Evolutionary conservation across 2,113 vertebrate genomes (phyloP).

Genomic region (Apodemus speciosus): DNA sequence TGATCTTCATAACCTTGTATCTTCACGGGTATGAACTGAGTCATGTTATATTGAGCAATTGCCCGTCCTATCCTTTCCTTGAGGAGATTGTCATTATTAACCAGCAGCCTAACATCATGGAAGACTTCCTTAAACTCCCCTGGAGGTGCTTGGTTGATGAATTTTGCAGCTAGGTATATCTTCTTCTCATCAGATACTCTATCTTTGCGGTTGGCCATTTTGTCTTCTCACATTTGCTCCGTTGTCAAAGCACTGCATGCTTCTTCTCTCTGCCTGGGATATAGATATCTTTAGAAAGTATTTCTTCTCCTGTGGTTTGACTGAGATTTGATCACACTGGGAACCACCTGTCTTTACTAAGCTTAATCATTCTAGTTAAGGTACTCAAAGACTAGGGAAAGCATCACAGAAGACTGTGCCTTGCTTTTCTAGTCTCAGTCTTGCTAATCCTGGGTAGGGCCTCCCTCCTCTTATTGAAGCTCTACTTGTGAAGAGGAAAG

Average conservation of each 20-base stretch:
- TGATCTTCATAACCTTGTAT: neutral
- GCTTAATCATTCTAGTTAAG: neutral
- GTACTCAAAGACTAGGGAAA: neutral
- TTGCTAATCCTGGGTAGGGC: neutral
- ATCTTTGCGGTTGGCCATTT: neutral
- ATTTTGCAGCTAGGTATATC: neutral
- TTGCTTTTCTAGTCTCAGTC: neutral
- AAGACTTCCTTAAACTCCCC: neutral
- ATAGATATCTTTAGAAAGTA: neutral
- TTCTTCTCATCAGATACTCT: fast-evolving
- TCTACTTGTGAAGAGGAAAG: neutral
- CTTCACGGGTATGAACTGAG: neutral
- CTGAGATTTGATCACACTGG: neutral
- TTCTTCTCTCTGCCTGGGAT: neutral
- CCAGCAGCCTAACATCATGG: neutral
- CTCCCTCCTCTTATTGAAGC: neutral
- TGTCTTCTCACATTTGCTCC: neutral
- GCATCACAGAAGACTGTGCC: neutral
- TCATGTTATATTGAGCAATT: neutral
- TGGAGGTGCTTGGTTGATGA: neutral
- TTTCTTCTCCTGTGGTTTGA: neutral
- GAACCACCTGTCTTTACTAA: neutral
- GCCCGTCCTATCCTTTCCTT: neutral
- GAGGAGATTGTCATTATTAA: neutral
- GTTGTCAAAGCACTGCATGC: neutral